Evolutionary conservation across 2,113 vertebrate species (phyloP), one percentile per base, ranked within the genome.

Genomic region (Monarcha castaneiventris): DNA sequence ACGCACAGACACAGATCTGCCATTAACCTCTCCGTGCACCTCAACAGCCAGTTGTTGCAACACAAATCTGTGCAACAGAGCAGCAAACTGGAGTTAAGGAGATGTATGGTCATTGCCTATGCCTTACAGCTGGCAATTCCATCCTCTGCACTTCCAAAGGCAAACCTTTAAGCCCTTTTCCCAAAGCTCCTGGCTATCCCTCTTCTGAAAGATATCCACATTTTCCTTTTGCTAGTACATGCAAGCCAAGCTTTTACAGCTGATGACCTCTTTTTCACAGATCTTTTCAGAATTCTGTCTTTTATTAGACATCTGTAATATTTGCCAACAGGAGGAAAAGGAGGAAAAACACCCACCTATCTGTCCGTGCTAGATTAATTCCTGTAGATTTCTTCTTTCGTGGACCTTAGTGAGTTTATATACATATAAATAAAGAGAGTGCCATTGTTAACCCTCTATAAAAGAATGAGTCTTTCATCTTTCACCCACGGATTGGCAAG

Each of bases 391-490:
- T 80, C 44, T 93, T 59, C 64, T 77, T 78, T 77, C 85, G n/a
- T 41, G 35, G 68, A 74, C 46, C 21, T 84, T 49, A 78, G 41
- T 46, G 66, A 82, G 82, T 90, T 93, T 92, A 92, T 93, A 94
- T 68, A 72, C 61, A 63, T 43, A 96, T 9, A 93, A 93, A 96
- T 78, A 64, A 87, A 90, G 72, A 93, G 37, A 89, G 25, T 0
- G 0, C 49, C 8, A 7, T 81, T 87, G 90, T 88, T 90, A 92
- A 81, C 44, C 11, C 33, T 48, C 64, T 66, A 10, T 46, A 84
- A 94, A 91, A 94, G 80, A 94, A 72, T 54, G 19, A 80, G 58
- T 19, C 61, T 92, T 94, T 92, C 71, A 86, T 89, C 79, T 92
- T 94, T 91, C 76, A 74, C 27, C 58, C 87, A 67, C 35, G 79